A percentile compares a stretch with the other conserved stretches of the same genome.
Evolutionary conservation across 2,888 invertebrate genomes (phyloP).

Genomic region (Tineola bisselliella): DNA sequence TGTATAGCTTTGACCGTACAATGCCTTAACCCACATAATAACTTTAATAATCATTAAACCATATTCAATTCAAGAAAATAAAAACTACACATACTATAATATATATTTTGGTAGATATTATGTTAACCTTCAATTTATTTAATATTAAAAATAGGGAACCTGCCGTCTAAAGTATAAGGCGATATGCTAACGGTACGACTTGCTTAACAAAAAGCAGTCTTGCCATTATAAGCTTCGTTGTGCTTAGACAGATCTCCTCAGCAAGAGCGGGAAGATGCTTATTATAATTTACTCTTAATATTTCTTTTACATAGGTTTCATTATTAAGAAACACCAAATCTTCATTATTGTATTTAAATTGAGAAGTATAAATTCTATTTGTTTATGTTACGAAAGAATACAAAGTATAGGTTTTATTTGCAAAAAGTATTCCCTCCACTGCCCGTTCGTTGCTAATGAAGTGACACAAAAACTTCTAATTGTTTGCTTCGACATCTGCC

Average conservation of each 20-base stretch:
- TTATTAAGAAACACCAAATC: no score
- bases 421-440: neutral
- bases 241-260: neutral
- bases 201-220: slow-evolving; percentile 56
- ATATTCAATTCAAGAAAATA: neutral
- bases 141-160: slow-evolving; percentile 12
- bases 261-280: neutral
- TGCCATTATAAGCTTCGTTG: slow-evolving; percentile 34
- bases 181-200: slow-evolving; percentile 53
- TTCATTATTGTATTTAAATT: no score
- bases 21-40: slow-evolving; percentile 64
- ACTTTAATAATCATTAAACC: slow-evolving; percentile 20
- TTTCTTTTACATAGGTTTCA: no score
- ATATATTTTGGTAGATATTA: no score
- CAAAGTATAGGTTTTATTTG: neutral
- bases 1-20: slow-evolving; percentile 52
- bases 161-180: slow-evolving; percentile 34
- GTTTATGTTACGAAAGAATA: no score
- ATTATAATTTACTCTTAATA: neutral
- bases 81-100: no score
- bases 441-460: slow-evolving; percentile 32
- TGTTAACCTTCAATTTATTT: no score
- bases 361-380: no score
- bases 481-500: slow-evolving; percentile 32
- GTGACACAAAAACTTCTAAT: slow-evolving; percentile 42